These are phyloP conservation scores for Limenitis camilla DNA, from an alignment of 2,888 invertebrate species.

Conservation along the genomic window DNA sequence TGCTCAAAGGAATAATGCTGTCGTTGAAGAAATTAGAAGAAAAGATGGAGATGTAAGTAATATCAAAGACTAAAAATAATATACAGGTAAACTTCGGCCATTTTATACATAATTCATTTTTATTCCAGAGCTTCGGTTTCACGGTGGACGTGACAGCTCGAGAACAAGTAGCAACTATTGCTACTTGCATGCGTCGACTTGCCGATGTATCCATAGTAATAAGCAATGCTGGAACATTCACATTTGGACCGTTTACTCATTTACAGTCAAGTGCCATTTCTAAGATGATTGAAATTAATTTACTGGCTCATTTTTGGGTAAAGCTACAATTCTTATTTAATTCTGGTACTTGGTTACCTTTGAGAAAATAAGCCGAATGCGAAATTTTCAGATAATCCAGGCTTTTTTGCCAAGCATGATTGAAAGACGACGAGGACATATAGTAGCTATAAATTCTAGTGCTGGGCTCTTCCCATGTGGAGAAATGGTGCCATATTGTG, in stretches of 20 bases:
- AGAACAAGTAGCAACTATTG: slow-evolving; percentile 59
- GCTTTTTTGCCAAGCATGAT: slow-evolving; percentile 65
- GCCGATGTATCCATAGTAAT: slow-evolving; percentile 61
- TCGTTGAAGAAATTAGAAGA: slow-evolving; percentile 55
- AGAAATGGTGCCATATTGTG: slow-evolving; percentile 62
- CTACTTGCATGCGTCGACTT: slow-evolving; percentile 48
- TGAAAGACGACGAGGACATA: slow-evolving; percentile 60
- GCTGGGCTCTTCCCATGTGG: slow-evolving; percentile 57
- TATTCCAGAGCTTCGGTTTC: slow-evolving; percentile 53
- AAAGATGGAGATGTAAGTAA: slow-evolving; percentile 58
- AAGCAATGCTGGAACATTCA: slow-evolving; percentile 53
- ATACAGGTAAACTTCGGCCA: too few species aligned
- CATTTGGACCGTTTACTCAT: slow-evolving; percentile 46
- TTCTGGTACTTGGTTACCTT: too few species aligned
- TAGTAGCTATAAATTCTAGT: slow-evolving; percentile 63
- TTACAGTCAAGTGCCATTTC: slow-evolving; percentile 44
- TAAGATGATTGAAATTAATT: slow-evolving; percentile 51
- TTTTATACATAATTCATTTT: too few species aligned
- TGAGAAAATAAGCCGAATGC: too few species aligned
- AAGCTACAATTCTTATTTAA: too few species aligned
- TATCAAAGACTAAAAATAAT: too few species aligned
- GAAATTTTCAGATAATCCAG: slow-evolving; percentile 58
- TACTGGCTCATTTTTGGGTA: slow-evolving; percentile 66
- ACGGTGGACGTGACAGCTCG: slow-evolving; percentile 64
- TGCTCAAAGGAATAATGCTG: slow-evolving; percentile 46